Evolutionary conservation across 2,797 vertebrate genomes (phyloP).

Genomic region (Otolemur crassicaudatus): DNA sequence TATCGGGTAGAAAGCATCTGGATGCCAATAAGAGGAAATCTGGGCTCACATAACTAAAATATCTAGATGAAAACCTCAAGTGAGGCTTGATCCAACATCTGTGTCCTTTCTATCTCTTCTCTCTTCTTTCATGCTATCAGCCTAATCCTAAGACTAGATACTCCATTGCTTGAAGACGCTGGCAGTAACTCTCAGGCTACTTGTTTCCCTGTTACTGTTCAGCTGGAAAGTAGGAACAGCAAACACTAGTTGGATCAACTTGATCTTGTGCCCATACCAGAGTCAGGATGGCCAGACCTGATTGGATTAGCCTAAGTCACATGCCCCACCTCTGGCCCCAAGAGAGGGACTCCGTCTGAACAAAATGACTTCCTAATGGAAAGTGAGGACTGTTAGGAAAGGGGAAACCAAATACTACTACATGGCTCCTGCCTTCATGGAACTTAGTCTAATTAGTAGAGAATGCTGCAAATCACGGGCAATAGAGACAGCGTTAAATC

Average conservation of each 20-base stretch:
- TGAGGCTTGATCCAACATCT: neutral
- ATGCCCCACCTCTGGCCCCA: neutral
- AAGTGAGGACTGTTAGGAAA: neutral
- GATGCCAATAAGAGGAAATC: neutral
- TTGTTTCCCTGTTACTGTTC: neutral
- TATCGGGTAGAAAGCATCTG: neutral
- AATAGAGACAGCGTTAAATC: neutral
- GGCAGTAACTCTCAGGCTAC: neutral
- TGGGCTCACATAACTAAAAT: neutral
- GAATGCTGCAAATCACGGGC: neutral
- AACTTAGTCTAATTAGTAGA: neutral
- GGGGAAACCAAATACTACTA: neutral
- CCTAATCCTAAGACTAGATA: neutral
- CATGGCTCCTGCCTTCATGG: neutral
- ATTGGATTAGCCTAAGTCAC: constrained; percentile 4
- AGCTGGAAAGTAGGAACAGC: neutral
- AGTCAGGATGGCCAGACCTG: neutral
- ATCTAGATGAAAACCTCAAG: constrained; percentile 6
- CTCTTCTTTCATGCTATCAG: neutral
- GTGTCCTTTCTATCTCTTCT: neutral
- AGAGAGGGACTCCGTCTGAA: neutral
- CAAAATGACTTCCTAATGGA: constrained; percentile 18
- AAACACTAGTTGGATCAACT: constrained; percentile 2
- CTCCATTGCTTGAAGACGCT: neutral
- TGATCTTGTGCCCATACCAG: neutral